These are phyloP conservation scores for Lithophane socia DNA, from an alignment of 2,888 invertebrate genomes.

Conservation along the genomic window DNA sequence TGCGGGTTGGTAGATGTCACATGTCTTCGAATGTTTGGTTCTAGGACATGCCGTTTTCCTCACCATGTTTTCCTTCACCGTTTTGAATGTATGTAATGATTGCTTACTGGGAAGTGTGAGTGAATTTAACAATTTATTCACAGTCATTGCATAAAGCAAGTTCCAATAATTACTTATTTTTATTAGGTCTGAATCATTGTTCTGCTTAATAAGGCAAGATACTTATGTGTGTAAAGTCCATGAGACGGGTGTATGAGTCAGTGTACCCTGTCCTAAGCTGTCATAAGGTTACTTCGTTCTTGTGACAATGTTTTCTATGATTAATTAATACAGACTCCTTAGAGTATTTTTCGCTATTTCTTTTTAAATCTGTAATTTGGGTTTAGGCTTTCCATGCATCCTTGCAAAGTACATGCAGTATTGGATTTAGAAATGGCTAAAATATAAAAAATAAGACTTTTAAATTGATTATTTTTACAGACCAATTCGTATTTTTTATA, in stretches of 20 bases:
- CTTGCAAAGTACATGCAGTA: background rate
- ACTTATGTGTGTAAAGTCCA: background rate
- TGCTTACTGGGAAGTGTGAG: conserved; percentile 19
- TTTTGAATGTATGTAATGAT: background rate
- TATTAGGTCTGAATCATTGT: conserved; percentile 45
- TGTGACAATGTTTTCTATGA: background rate
- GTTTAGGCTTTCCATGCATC: background rate
- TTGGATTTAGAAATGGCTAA: background rate
- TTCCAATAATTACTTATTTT: conserved; percentile 40
- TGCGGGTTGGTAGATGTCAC: too few relatives aligned
- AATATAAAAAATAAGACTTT: background rate
- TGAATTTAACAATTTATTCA: conserved; percentile 33
- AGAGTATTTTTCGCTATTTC: too few relatives aligned
- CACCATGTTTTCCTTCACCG: too few relatives aligned
- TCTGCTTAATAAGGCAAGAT: conserved; percentile 35
- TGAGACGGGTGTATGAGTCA: conserved; percentile 39
- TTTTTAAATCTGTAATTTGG: too few relatives aligned
- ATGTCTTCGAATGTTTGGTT: too few relatives aligned
- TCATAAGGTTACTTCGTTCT: background rate
- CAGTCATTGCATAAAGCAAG: conserved; percentile 1
- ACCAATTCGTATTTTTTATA: background rate
- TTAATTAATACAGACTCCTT: background rate
- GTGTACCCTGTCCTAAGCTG: background rate
- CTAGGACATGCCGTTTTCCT: too few relatives aligned
- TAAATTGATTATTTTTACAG: background rate